A percentile compares a stretch with the other conserved stretches of the same genome.
Evolutionary conservation across 2,113 vertebrate genomes (phyloP).

Genomic region (Pangasianodon gigas): DNA sequence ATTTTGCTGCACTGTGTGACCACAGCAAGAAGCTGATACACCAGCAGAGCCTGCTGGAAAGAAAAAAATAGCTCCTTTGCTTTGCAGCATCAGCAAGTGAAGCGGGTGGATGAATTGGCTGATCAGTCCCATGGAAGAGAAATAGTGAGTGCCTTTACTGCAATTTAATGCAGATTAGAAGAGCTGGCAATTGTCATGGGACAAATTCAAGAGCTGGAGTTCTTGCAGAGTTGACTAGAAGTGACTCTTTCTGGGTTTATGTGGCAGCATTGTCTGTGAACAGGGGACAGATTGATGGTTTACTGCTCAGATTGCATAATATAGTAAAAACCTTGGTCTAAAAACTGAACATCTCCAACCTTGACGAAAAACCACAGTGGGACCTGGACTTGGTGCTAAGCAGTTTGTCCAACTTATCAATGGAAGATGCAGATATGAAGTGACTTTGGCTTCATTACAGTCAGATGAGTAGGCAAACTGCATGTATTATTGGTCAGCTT

Average conservation of each 20-base stretch:
- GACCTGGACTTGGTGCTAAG: not conserved
- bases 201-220: not conserved
- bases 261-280: not conserved
- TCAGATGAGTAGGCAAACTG: not conserved
- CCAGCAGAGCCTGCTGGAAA: not conserved
- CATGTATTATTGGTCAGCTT: not conserved
- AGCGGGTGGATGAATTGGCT: not conserved
- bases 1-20: not conserved
- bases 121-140: not conserved
- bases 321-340: not conserved
- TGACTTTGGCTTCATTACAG: not conserved
- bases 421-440: not conserved
- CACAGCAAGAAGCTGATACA: not conserved
- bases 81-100: not conserved
- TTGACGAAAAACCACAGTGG: not conserved
- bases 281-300: not conserved
- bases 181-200: not conserved
- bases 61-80: not conserved
- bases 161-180: slow-evolving; percentile 1
- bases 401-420: not conserved
- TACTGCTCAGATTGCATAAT: not conserved
- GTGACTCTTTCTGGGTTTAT: not conserved
- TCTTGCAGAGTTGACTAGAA: not conserved
- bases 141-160: not conserved
- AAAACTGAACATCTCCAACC: not conserved